Evolutionary conservation across 2,888 invertebrate species (phyloP), one percentile per base, ranked within the genome.

Genomic region (Lysandra bellargus): DNA sequence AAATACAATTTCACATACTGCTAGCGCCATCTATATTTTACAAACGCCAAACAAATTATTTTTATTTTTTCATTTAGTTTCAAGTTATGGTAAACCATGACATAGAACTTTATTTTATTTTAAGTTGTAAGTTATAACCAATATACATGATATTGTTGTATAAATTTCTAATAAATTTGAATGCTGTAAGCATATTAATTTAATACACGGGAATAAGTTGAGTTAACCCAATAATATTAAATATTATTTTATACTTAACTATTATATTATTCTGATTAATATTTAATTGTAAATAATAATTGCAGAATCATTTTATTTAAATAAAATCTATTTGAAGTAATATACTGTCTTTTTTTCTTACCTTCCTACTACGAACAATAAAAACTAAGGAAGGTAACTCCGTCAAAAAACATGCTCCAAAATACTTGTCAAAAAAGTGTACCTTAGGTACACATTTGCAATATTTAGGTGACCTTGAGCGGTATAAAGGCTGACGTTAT

Each of bases 201-300:
- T 33, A 64, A 64, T 12, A 64, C 33, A 69, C 33, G 12, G 9
- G 23, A 9, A 64, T 69, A 14, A 33, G 5, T 69, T 69, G 30
- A 23, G 64, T 17, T 57, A 17, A 69, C 23, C 33, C 14, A 33
- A 69, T 14, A 4, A 37, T 33, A 23, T 23, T 23, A 37, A 23
- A 33, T 69, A 37, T 33, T 33, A 37, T 69, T 33, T 69, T 14
- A 17, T 69, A 23, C 23, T 23, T 23, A 33, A 12, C 33, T 23
- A 69, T 53, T 12, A 9, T 23, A 12, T 33, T 57, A 7, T 17
- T 53, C 49, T 33, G 76, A 76, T 57, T 53, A 57, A 57, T 57
- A 76, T 14, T 57, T 76, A 69, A 49, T 57, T 76, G 76, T 76
- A 76, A 57, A 76, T 76, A 74, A 23, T 23, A 76, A 57, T 53